Evolutionary conservation across 2,888 invertebrate species (phyloP).

Genomic region (Metacarcinus magister): DNA sequence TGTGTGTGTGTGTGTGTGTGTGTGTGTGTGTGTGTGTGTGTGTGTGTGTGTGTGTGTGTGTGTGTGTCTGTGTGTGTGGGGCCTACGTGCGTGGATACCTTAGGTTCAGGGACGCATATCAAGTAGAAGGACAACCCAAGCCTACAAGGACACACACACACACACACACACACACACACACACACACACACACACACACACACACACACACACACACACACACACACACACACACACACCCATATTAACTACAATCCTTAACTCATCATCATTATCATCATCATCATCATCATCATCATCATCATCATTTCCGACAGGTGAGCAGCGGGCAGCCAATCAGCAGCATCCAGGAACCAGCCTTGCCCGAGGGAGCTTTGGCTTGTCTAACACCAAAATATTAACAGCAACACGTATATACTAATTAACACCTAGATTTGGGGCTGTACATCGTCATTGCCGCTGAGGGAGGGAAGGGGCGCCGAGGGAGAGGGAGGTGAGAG

Average conservation of each 20-base stretch:
- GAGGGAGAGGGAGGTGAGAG: not conserved
- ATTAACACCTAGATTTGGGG: not conserved
- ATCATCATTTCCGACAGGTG: not conserved
- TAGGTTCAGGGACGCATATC: not conserved
- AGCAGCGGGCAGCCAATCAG: not conserved
- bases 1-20: slow-evolving; percentile 48
- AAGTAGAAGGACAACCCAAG: not conserved
- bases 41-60: slow-evolving; percentile 20
- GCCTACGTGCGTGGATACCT: not conserved
- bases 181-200: slow-evolving; percentile 64
- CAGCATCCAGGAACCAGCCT: not conserved
- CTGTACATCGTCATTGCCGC: not conserved
- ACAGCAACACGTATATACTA: not conserved
- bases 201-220: slow-evolving; percentile 16
- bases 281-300: slow-evolving; percentile 52
- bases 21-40: slow-evolving; percentile 41
- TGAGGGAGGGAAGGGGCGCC: not conserved
- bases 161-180: slow-evolving; percentile 35
- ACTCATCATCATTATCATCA: slow-evolving; percentile 49
- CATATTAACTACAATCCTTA: not conserved
- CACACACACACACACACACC: not conserved
- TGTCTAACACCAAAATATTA: slow-evolving; percentile 16
- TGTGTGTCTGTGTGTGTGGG: not conserved
- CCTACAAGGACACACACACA: slow-evolving; percentile 4
- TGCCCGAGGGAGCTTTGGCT: not conserved